Evolutionary conservation across 2,797 vertebrate species (phyloP), one percentile per base, ranked within the genome.

Genomic region (Macropodus opercularis): DNA sequence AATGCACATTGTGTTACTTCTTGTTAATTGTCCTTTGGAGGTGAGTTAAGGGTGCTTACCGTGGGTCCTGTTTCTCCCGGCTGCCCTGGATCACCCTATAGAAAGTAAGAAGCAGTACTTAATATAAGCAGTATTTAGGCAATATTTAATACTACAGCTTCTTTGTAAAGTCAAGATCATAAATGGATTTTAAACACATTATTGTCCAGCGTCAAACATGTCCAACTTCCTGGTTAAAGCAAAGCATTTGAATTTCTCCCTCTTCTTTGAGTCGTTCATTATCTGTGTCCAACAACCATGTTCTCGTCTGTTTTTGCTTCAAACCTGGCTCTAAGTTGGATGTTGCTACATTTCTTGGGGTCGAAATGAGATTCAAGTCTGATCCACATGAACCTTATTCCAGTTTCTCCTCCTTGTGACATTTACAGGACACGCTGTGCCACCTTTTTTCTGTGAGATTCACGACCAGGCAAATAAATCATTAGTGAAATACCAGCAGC

Each of bases 41-140:
- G n/a, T n/a, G n/a, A n/a, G n/a, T 36, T 8, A 36, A 7, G 8
- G 15, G 22, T 59, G 10, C 95, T 94, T 90, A 95, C 97, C 90
- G 85, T 65, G 32, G 91, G 32, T 75, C 97, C 97, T 46, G 89
- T 82, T 47, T 98, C 96, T 79, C 98, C 98, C 64, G 93, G 85
- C 64, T 91, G 92, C 58, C 97, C 97, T 70, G 94, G 88, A 66
- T 98, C 96, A 47, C 98, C 97, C 98, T 99, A 42, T 31, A 35
- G 72, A 3, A 75, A 88, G 77, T 46, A 72, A 1, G 63, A 68
- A 76, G 41, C 21, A 55, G 2, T 1, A 74, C 69, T 81, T 64
- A 39, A 58, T 56, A 31, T 9, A 27, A 17, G 3, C 52, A n/a
- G n/a, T n/a, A n/a, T n/a, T n/a, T n/a, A n/a, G n/a, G n/a, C n/a